These are phyloP conservation scores for Zaprionus capensis DNA, from an alignment of 1,140 invertebrate species.

Conservation along the genomic window DNA sequence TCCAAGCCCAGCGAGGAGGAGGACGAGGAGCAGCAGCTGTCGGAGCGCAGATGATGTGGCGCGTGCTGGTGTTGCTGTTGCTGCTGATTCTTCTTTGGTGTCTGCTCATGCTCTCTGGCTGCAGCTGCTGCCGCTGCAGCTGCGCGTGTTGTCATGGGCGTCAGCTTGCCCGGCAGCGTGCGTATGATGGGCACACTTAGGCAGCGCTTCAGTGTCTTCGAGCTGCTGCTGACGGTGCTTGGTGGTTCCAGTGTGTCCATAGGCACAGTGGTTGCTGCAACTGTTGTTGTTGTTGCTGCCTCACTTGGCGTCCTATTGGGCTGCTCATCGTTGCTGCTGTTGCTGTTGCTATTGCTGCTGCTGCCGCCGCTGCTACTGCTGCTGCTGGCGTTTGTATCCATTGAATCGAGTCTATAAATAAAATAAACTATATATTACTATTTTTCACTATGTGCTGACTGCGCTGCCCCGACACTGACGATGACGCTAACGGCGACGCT, in stretches of 20 bases:
- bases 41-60: constrained; percentile 12
- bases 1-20: constrained; percentile 33
- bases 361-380: constrained; percentile 8
- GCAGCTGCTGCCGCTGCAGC: constrained; percentile 84
- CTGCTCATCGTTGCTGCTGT: constrained; percentile 40
- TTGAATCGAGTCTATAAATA: constrained; percentile 49
- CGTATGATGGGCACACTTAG: constrained; percentile 94
- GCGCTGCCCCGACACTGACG: background rate
- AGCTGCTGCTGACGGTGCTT: constrained; percentile 63
- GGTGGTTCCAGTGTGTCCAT: constrained; percentile 72
- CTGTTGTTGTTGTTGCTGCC: background rate
- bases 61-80: background rate
- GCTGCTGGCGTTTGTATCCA: constrained; percentile 63
- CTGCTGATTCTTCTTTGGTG: constrained; percentile 61
- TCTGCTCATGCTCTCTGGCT: constrained; percentile 66
- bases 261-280: constrained; percentile 31
- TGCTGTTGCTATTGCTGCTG: constrained; percentile 12
- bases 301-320: constrained; percentile 9
- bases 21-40: constrained; percentile 15
- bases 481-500: constrained; percentile 1
- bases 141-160: constrained; percentile 80
- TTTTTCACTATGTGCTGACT: constrained; percentile 14
- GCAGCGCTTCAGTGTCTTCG: constrained; percentile 89
- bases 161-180: constrained; percentile 48
- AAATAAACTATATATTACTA: constrained; percentile 41